Base-by-base conservation (phyloP, 2,888 invertebrate genomes). In the Leptopterna dolabrata region DNA sequence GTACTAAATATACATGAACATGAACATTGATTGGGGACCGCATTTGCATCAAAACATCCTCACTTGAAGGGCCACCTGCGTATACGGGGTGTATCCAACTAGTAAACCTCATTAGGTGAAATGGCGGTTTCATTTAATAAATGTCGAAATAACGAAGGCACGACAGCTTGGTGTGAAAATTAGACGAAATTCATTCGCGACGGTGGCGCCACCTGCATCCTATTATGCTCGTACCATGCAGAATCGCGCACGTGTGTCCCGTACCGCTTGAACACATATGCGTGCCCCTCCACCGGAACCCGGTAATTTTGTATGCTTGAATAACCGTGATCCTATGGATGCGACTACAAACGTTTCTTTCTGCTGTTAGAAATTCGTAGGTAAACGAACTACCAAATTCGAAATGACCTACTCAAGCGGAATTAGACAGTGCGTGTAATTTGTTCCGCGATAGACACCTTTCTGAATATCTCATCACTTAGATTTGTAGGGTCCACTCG, bases 201-300 rank as follows among this genome's bases (percentile, higher is more conserved):
- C 73, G 73, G 73, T 73, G 73, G 73, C 73, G 73, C 73, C 73
- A 36, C 41, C 29, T 36, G 73, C 41, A 73, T n/a, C 36, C 36
- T 36, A 30, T 73, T 73, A 73, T 30, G n/a, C n/a, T n/a, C n/a
- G n/a, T n/a, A 30, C 73, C 73, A 16, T 30, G 41, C 36, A 73
- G 73, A 73, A 73, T 73, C 73, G 16, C 36, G 19, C 73, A 73
- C 73, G 73, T 73, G 73, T 73, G 36, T 16, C 73, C 13, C 73
- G 19, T 73, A 30, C 27, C 63, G 24, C 63, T 19, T 63, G 24
- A 6, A 63, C 63, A 24, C 63, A 63, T 63, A 63, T 63, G 63
- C 13, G 63, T 36, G 36, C 36, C 36, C 24, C 63, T 24, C 24
- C 13, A 19, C 55, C 24, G 24, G 63, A 63, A 24, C 63, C 19